These are phyloP conservation scores for Muraenolepis orangiensis DNA, from an alignment of 2,797 vertebrate species.

Conservation along the genomic window DNA sequence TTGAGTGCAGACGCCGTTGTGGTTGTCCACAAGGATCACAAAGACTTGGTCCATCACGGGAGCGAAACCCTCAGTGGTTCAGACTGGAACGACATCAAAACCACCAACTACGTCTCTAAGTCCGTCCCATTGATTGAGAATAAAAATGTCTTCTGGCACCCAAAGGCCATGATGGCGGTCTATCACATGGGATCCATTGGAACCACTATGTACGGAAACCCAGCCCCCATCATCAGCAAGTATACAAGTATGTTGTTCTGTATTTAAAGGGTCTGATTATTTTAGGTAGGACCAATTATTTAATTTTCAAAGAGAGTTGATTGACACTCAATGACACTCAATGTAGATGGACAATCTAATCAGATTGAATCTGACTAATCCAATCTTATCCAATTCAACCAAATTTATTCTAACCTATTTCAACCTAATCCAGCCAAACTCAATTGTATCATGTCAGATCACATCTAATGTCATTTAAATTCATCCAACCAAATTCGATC, in stretches of 20 bases:
- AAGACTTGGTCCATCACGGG: conserved; percentile 2
- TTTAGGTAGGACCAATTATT: not conserved
- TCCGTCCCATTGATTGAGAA: accelerated
- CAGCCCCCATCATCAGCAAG: conserved; percentile 48
- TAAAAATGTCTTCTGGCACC: conserved; percentile 60
- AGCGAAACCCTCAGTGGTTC: accelerated
- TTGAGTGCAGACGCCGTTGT: not conserved
- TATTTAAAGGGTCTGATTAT: not conserved
- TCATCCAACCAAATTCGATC: too few relatives aligned
- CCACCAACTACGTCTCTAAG: conserved; percentile 31
- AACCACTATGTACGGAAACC: conserved; percentile 31
- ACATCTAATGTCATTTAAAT: too few relatives aligned
- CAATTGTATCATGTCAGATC: not conserved
- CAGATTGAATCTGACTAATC: too few relatives aligned
- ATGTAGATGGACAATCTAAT: too few relatives aligned
- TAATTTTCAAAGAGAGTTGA: too few relatives aligned
- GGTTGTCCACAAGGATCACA: conserved; percentile 32
- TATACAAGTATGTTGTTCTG: conserved; percentile 55
- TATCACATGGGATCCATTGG: conserved; percentile 27
- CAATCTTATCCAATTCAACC: not conserved
- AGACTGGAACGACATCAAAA: conserved; percentile 27
- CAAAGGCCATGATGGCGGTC: conserved; percentile 50
- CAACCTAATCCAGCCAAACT: not conserved
- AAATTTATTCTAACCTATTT: not conserved
- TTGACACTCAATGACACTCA: too few relatives aligned